A percentile compares a stretch with the other conserved stretches of the same genome.
These are phyloP conservation scores for Tenebrosternarchus preto DNA, from an alignment of 2,113 vertebrate genomes.

Conservation along the genomic window DNA sequence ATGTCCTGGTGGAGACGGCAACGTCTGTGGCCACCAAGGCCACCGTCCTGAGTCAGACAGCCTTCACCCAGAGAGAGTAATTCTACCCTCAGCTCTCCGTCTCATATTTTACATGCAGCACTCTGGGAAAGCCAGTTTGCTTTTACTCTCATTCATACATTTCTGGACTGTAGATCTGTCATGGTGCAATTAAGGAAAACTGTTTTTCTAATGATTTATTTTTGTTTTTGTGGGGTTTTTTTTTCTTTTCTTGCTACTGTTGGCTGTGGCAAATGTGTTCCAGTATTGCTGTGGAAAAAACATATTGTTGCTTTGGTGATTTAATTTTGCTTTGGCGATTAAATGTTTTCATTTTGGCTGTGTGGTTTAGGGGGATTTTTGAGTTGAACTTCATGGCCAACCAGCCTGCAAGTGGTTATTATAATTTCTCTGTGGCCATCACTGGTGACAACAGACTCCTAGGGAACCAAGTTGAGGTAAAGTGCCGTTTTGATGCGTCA, in stretches of 20 bases:
- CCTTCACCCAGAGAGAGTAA: constrained; percentile 86
- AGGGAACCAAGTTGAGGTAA: constrained; percentile 89
- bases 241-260: not conserved
- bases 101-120: too few relatives aligned
- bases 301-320: not conserved
- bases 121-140: too few relatives aligned
- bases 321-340: not conserved
- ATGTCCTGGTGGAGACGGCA: constrained; percentile 85
- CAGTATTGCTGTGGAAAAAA: not conserved
- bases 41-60: constrained; percentile 79
- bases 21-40: constrained; percentile 82
- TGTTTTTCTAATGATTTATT: too few relatives aligned
- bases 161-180: too few relatives aligned
- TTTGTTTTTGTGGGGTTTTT: too few relatives aligned
- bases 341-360: not conserved
- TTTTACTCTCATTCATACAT: too few relatives aligned
- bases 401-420: constrained; percentile 94
- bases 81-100: constrained; percentile 15
- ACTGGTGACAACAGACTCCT: constrained; percentile 87
- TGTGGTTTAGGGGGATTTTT: constrained; percentile 81
- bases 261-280: not conserved
- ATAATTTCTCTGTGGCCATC: constrained; percentile 88
- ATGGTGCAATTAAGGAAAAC: not conserved
- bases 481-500: constrained; percentile 40
- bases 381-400: constrained; percentile 91